phyloP scores from a whole-genome alignment of 2,113 vertebrate species.

The Phoenicopterus ruber region DNA sequence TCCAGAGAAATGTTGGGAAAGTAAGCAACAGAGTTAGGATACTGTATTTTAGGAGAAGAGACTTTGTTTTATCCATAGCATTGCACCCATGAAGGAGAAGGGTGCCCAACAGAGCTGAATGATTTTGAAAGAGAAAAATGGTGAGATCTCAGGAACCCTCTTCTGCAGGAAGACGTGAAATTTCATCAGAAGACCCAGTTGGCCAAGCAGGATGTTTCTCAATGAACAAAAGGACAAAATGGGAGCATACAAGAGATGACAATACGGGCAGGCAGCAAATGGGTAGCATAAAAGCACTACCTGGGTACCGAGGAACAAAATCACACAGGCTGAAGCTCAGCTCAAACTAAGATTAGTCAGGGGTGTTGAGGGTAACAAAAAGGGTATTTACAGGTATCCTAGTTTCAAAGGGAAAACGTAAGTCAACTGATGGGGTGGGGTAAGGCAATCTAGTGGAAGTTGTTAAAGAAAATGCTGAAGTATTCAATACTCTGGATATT shows the following conservation, averaged over 20 bases:
- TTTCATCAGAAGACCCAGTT: not conserved
- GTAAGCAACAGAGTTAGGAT: not conserved
- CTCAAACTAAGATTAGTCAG: not conserved
- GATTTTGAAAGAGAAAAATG: not conserved
- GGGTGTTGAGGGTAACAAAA: not conserved
- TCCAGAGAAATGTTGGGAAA: not conserved
- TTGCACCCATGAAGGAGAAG: not conserved
- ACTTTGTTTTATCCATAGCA: not conserved
- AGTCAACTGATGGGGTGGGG: not conserved
- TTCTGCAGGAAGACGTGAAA: not conserved
- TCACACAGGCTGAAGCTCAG: not conserved
- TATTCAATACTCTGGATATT: not conserved
- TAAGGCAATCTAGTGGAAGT: not conserved
- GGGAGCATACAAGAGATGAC: not conserved
- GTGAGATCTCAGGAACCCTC: not conserved
- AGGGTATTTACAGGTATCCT: not conserved
- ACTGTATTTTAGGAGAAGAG: not conserved
- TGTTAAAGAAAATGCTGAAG: not conserved
- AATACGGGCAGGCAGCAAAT: not conserved
- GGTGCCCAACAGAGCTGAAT: not conserved
- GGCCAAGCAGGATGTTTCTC: not conserved
- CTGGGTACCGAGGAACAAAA: not conserved
- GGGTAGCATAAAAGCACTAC: not conserved
- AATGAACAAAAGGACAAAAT: not conserved
- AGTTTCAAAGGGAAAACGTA: not conserved